Evolutionary conservation across 2,113 vertebrate genomes (phyloP), one percentile per base, ranked within the genome.

Genomic region (Ciconia maguari): DNA sequence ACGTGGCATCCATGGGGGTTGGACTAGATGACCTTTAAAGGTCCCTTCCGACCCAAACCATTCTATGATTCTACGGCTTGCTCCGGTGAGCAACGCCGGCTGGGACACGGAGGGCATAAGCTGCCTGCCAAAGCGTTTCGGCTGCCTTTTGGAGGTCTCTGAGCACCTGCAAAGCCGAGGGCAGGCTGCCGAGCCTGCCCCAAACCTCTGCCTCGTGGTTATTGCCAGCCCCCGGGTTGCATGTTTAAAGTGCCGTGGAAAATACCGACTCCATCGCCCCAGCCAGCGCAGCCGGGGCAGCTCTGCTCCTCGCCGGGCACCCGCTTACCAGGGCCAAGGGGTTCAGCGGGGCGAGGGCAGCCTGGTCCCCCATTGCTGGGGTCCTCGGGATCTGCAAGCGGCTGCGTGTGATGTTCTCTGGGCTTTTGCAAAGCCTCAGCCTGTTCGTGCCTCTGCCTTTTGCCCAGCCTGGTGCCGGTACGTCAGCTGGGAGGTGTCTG

Each of bases 1-100:
- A 32, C 1, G 6, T 17, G 38, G 44, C 48, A 41, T 13, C 71
- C 30, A 1, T 5, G 3, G 48, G 7, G 2, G 11, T 13, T 10
- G 36, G 61, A 13, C 7, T 1, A 51, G 61, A 1, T 34, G 61
- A 20, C 75, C 34, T 80, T 66, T 41, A 52, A 74, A 41, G n/a
- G 29, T 74, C 68, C 25, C 49, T 69, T 49, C 61, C 76, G 32
- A 10, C 6, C 19, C 27, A 19, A 78, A 36, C 57, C 15, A 3
- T 46, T 48, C 46, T 5, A 3, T 11, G 32, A 5, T 42, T 44
- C 13, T 12, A 1, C 4, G 55, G 20, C 69, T 46, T 10, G 34
- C 38, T 57, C 26, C 4, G 11, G 19, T 29, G 38, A 26, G 46
- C 52, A 30, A 2, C 8, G 6, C 25, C 13, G 7, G n/a, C 49